Percentiles rank a stretch among this genome's conserved stretches.
Conservation (phyloP, 53 echinoderm and acorn worm genomes). For the Arbacia lixula region DNA sequence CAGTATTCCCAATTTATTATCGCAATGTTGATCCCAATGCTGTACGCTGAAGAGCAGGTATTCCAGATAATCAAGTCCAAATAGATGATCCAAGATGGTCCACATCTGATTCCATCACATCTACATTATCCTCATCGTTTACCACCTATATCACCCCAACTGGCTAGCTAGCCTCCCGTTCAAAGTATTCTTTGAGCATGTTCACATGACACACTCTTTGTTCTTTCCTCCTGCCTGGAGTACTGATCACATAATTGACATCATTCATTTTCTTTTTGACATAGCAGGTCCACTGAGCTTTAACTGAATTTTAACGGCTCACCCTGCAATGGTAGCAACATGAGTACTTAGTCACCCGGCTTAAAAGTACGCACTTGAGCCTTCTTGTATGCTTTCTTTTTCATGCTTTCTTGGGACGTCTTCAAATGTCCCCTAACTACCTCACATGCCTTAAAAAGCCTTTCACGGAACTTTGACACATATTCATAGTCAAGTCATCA, state of each 20-base stretch:
- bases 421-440: no score
- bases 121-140: no score
- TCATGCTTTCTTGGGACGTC: constrained; percentile 55
- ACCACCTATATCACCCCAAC: not conserved
- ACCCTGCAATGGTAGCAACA: constrained; percentile 64
- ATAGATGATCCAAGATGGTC: no score
- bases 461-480: no score
- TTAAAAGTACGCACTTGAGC: constrained; percentile 52
- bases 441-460: no score
- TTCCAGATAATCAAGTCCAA: no score
- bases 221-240: constrained; percentile 66
- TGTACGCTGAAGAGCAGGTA: no score
- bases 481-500: no score
- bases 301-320: constrained; percentile 61
- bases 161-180: not conserved
- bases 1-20: no score
- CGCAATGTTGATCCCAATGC: no score
- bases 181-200: constrained; percentile 66
- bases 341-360: constrained; percentile 66
- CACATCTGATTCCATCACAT: no score
- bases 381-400: constrained; percentile 58
- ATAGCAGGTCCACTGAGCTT: constrained; percentile 68
- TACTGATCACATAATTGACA: constrained; percentile 67
- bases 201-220: constrained; percentile 65
- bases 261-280: constrained; percentile 54